Percentiles rank a stretch among this genome's conserved stretches.
Evolutionary conservation across 2,797 vertebrate genomes (phyloP).

Genomic region (Dendrocincla tyrannina): DNA sequence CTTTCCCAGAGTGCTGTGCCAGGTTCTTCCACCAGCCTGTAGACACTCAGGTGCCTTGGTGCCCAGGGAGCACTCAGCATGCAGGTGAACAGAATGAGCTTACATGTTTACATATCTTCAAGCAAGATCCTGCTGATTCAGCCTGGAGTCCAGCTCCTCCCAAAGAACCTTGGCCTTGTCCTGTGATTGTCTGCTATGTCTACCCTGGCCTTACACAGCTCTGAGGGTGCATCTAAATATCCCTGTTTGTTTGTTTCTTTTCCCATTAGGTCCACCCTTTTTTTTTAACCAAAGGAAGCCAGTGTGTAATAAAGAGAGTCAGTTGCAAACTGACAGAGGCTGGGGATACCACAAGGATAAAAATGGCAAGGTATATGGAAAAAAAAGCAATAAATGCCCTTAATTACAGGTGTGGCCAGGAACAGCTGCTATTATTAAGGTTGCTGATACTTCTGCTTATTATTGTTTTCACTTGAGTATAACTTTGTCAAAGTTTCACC

Average conservation of each 20-base stretch:
- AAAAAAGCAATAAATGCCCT: constrained; percentile 25
- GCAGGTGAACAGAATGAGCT: background rate
- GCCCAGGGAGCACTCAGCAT: background rate
- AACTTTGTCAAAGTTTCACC: background rate
- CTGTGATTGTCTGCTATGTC: background rate
- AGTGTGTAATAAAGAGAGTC: background rate
- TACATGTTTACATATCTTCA: background rate
- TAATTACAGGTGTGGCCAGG: constrained; percentile 47
- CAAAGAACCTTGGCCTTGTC: background rate
- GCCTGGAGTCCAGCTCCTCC: background rate
- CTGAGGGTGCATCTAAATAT: background rate
- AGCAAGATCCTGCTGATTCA: background rate
- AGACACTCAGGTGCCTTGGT: background rate
- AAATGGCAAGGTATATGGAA: background rate
- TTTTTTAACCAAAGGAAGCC: background rate
- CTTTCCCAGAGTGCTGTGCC: background rate
- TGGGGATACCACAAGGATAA: background rate
- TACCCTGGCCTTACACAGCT: background rate
- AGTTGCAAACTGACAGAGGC: background rate
- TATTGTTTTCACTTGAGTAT: constrained; percentile 34
- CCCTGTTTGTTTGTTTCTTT: background rate
- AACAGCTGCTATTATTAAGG: constrained; percentile 38
- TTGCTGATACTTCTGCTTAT: background rate
- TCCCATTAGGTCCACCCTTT: background rate
- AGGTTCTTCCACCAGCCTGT: background rate